A percentile compares a stretch with the other conserved stretches of the same genome.
Conservation (phyloP, 2,888 invertebrate genomes). For the Drosophila ezoana region DNA sequence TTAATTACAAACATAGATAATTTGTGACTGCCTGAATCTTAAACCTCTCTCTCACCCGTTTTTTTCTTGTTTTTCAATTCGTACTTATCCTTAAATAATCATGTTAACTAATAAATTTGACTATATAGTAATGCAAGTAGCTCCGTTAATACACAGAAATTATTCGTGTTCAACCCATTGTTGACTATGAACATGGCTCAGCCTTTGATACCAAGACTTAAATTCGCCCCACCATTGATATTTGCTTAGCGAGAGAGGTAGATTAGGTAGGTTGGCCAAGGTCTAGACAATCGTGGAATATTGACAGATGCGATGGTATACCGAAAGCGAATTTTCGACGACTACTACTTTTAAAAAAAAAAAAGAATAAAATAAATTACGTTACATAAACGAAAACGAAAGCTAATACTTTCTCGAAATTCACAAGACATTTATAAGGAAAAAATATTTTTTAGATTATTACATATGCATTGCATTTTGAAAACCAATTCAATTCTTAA, state of each 20-base stretch:
- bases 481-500: no score
- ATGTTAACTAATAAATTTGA: no score
- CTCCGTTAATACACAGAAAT: no score
- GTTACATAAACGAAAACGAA: no score
- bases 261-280: constrained; percentile 6
- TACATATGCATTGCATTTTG: no score
- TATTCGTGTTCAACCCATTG: constrained; percentile 21
- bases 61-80: no score
- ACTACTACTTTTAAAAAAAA: neutral
- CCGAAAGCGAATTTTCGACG: neutral
- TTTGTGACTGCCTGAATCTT: no score
- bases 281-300: constrained; percentile 18
- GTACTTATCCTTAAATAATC: neutral
- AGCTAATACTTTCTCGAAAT: no score
- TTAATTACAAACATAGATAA: constrained; percentile 22
- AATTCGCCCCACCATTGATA: constrained; percentile 34
- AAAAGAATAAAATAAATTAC: no score
- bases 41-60: no score
- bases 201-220: neutral
- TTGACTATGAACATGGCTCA: neutral
- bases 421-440: no score
- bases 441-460: no score
- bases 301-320: constrained; percentile 27
- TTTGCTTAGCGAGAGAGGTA: constrained; percentile 11
- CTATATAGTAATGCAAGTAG: neutral